phyloP scores from a whole-genome alignment of 2,888 invertebrate genomes.

The Drosophila kokeensis region DNA sequence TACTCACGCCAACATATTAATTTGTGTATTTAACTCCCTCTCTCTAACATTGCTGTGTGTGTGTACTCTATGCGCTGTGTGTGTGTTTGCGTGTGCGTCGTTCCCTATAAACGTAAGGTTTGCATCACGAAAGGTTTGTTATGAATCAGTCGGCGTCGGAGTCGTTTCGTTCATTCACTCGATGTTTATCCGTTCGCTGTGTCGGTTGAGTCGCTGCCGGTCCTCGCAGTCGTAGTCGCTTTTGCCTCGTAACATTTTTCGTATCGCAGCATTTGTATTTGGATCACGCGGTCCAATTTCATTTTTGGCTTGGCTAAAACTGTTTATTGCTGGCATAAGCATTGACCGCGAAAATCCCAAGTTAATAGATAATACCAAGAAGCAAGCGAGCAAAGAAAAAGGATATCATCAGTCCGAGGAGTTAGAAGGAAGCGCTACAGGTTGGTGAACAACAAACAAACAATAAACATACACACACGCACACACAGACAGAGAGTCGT shows the following conservation, averaged over 20 bases:
- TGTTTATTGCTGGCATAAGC: conserved; percentile 1
- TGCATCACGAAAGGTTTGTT: conserved; percentile 49
- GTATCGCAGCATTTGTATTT: conserved; percentile 37
- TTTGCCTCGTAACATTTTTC: conserved; percentile 21
- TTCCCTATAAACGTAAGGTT: conserved; percentile 54
- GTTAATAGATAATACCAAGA: background rate
- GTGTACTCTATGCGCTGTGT: no score
- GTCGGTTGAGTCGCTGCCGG: conserved; percentile 53
- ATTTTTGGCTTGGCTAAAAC: conserved; percentile 12
- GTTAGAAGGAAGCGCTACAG: conserved; percentile 49
- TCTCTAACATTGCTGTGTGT: conserved; percentile 29
- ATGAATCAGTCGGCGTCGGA: conserved; percentile 65
- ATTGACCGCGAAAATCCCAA: background rate
- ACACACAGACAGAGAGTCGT: background rate
- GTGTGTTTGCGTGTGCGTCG: conserved; percentile 27
- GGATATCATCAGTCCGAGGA: conserved; percentile 6
- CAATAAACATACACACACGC: background rate
- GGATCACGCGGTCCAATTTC: conserved; percentile 34
- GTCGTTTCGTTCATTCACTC: conserved; percentile 57
- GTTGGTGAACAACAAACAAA: conserved; percentile 45
- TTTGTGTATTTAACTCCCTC: conserved; percentile 32
- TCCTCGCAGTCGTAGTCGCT: conserved; percentile 43
- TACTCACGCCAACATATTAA: conserved; percentile 37
- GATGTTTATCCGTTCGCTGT: conserved; percentile 64
- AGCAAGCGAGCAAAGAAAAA: conserved; percentile 9